Evolutionary conservation across 2,797 vertebrate genomes (phyloP), one percentile per base, ranked within the genome.

Genomic region (Enteromius unitaeniatus): DNA sequence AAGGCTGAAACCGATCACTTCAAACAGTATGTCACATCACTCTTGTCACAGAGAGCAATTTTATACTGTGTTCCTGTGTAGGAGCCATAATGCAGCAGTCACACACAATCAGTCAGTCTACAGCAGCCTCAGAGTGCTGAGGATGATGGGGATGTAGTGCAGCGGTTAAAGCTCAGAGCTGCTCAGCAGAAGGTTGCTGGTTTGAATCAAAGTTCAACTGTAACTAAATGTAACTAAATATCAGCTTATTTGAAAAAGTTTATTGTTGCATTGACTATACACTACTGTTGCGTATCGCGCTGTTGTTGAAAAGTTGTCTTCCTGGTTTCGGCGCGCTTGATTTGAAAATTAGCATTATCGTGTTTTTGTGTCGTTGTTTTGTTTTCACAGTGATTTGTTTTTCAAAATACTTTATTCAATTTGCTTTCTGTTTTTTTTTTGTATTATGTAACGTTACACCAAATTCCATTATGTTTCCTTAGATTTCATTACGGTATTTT

Each of bases 1-100:
- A 60, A 70, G 86, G 87, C 84, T 84, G 69, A 76, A 47, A 68
- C 53, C 10, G 31, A 83, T 85, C 81, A 55, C 79, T 75, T 87
- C 40, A 83, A 83, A 80, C 70, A 69, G 68, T 58, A 28, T 55
- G 58, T 83, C 76, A 58, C 69, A 77, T 78, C 69, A 34, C 13
- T 62, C n/a, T 28, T 65, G 70, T 58, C 58, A 26, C 40, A 65
- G 74, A 80, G 67, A 78, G 11, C 40, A 67, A 10, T 49, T 53
- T 49, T 51, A 65, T 72, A 40, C 69, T 23, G 68, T 69, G n/a
- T 73, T 7, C 64, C 49, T 74, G 26, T 53, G 13, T 64, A 23
- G 55, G 58, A 58, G 4, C 4, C 13, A 15, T 42, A 34, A 81
- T 68, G 47, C 34, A n/a, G 11, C 17, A 3, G 42, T 76, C 53